Percentiles rank a stretch among this genome's conserved stretches.
phyloP scores from a whole-genome alignment of 2,888 invertebrate species.

The Paralinhomoeus sp. region DNA sequence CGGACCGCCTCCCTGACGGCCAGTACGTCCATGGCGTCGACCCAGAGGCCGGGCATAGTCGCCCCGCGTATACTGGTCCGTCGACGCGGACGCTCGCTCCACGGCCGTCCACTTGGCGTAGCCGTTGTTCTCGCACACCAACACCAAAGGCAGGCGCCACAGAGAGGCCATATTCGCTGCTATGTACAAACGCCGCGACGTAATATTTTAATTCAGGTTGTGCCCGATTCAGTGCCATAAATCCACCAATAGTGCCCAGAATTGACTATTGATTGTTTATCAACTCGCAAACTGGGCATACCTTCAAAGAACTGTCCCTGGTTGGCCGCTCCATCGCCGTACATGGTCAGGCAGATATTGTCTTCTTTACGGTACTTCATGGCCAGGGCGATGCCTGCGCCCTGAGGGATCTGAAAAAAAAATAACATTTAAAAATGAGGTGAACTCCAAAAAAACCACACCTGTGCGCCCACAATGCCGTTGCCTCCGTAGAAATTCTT shows the following conservation, averaged over 20 bases:
- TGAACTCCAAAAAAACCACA: slow-evolving; percentile 22
- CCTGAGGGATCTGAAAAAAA: slow-evolving; percentile 53
- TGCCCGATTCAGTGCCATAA: no score
- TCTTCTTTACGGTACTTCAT: slow-evolving; percentile 63
- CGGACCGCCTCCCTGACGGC: slow-evolving; percentile 60
- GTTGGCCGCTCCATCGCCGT: slow-evolving; percentile 48
- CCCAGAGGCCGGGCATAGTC: slow-evolving; percentile 95
- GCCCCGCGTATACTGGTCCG: slow-evolving; percentile 73
- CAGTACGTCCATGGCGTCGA: slow-evolving; percentile 93
- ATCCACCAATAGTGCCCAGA: no score
- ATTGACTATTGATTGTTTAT: no score
- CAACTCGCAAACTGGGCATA: no score
- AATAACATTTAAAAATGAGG: no score
- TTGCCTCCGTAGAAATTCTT: slow-evolving; percentile 80
- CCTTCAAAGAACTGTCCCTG: slow-evolving; percentile 47
- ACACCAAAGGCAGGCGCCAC: slow-evolving; percentile 74
- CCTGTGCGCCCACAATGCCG: slow-evolving; percentile 97
- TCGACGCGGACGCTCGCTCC: slow-evolving; percentile 59
- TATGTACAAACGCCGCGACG: no score
- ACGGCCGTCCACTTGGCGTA: slow-evolving; percentile 94
- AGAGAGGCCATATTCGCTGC: slow-evolving; percentile 83
- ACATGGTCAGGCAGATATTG: slow-evolving; percentile 63
- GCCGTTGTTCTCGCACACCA: slow-evolving; percentile 93
- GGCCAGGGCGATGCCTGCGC: slow-evolving; percentile 74
- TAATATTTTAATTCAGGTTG: no score